These are phyloP conservation scores for Rhinolophus ferrumequinum DNA, from an alignment of 2,113 vertebrate species.

Conservation along the genomic window DNA sequence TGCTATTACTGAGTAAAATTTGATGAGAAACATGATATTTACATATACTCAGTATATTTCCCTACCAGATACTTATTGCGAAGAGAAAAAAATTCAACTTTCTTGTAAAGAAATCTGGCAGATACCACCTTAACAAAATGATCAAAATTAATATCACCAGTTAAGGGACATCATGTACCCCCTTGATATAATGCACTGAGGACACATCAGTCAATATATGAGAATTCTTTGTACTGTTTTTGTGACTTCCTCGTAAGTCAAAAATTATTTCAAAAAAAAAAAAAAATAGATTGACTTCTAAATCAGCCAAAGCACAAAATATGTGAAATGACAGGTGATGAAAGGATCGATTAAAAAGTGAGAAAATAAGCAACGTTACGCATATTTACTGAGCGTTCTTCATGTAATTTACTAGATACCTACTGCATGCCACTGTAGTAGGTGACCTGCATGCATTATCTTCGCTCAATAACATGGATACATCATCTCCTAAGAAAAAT, in stretches of 20 bases:
- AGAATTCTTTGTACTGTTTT: background rate
- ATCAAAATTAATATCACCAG: background rate
- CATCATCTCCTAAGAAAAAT: background rate
- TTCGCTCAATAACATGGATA: conserved; percentile 1
- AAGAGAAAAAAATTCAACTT: background rate
- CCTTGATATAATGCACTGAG: background rate
- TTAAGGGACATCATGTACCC: background rate
- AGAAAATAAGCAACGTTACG: background rate
- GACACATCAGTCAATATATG: background rate
- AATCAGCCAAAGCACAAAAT: conserved; percentile 27
- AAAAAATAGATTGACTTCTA: background rate
- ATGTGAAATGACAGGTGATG: background rate
- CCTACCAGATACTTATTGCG: background rate
- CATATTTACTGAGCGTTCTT: background rate
- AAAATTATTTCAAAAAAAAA: conserved; percentile 41
- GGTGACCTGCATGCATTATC: background rate
- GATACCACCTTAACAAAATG: background rate
- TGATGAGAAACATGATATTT: background rate
- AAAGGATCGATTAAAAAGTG: background rate
- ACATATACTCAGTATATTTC: background rate
- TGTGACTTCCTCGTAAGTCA: background rate
- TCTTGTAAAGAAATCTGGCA: background rate
- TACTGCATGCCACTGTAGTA: background rate
- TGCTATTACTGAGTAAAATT: background rate
- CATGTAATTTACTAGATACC: background rate